phyloP scores from a whole-genome alignment of 2,797 vertebrate species.

The Halcyon leucocephala region DNA sequence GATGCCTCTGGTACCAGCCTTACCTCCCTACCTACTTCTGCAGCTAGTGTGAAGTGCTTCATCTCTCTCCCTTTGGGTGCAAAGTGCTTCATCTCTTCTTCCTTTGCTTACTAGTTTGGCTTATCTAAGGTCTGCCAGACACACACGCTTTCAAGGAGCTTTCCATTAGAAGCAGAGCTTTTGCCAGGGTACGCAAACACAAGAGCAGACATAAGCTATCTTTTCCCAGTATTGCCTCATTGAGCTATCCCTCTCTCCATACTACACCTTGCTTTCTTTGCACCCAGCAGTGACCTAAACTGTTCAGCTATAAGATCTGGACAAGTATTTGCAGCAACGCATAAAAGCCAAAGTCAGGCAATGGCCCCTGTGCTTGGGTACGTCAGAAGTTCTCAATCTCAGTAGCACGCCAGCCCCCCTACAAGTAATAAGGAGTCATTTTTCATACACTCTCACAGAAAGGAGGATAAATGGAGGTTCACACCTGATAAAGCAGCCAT shows the following conservation, averaged over 20 bases:
- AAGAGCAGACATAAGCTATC: not conserved
- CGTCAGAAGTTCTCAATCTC: conserved; percentile 12
- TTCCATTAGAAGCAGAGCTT: not conserved
- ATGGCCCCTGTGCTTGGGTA: not conserved
- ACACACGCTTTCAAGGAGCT: not conserved
- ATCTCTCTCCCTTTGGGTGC: not conserved
- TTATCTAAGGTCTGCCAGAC: not conserved
- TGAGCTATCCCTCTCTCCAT: not conserved
- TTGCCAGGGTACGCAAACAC: not conserved
- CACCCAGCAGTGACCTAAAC: not conserved
- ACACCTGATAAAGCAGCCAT: conserved; percentile 34
- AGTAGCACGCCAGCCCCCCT: not conserved
- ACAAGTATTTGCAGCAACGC: not conserved
- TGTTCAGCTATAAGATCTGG: not conserved
- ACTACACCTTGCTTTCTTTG: not conserved
- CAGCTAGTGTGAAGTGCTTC: not conserved
- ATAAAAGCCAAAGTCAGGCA: not conserved
- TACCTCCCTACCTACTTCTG: not conserved
- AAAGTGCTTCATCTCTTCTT: not conserved
- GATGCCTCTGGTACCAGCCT: not conserved
- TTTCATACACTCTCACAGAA: conserved; percentile 2
- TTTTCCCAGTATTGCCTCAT: not conserved
- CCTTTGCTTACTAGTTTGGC: not conserved
- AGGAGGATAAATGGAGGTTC: conserved; percentile 44
- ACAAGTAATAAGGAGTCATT: not conserved